Evolutionary conservation across 2,888 invertebrate species (phyloP).

Genomic region (Nemapogon koenigi): DNA sequence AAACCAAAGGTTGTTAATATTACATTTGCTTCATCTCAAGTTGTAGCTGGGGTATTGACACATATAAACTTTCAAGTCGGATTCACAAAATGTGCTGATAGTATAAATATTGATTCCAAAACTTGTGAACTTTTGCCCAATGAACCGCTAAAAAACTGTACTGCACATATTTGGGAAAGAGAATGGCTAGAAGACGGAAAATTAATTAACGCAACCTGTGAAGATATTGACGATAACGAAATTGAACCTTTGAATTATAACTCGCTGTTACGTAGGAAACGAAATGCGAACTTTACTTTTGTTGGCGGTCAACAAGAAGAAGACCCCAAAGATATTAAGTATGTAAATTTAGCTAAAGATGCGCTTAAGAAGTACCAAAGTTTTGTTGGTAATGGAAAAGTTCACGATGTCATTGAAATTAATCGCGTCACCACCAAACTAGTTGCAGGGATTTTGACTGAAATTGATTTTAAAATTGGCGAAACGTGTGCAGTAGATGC

Average conservation of each 20-base stretch:
- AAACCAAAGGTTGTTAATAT: slow-evolving; percentile 43
- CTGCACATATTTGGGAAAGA: slow-evolving; percentile 56
- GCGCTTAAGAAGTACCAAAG: slow-evolving; percentile 7
- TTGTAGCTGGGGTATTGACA: slow-evolving; percentile 61
- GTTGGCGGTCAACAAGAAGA: slow-evolving; percentile 5
- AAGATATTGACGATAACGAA: slow-evolving; percentile 21
- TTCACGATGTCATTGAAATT: slow-evolving; percentile 23
- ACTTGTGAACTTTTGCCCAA: slow-evolving; percentile 31
- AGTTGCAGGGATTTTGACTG: slow-evolving; percentile 45
- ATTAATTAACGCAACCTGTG: slow-evolving; percentile 37
- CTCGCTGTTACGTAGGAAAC: not conserved
- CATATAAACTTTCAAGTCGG: slow-evolving; percentile 66
- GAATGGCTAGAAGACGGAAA: slow-evolving; percentile 61
- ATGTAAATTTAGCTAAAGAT: slow-evolving; percentile 6
- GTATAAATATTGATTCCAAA: slow-evolving; percentile 20
- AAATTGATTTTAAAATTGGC: slow-evolving; percentile 47
- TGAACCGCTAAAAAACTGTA: slow-evolving; percentile 31
- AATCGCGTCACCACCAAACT: slow-evolving; percentile 32
- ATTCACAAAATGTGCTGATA: slow-evolving; percentile 53
- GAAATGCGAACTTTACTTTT: not conserved
- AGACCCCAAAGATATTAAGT: not conserved
- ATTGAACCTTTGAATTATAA: slow-evolving; percentile 14
- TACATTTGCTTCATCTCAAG: slow-evolving; percentile 46
- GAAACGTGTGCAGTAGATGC: slow-evolving; percentile 19
- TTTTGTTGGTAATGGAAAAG: not conserved